Evolutionary conservation across 64 coral and sea anemone genomes (phyloP), one percentile per base, ranked within the genome.

Genomic region (Porites lutea): DNA sequence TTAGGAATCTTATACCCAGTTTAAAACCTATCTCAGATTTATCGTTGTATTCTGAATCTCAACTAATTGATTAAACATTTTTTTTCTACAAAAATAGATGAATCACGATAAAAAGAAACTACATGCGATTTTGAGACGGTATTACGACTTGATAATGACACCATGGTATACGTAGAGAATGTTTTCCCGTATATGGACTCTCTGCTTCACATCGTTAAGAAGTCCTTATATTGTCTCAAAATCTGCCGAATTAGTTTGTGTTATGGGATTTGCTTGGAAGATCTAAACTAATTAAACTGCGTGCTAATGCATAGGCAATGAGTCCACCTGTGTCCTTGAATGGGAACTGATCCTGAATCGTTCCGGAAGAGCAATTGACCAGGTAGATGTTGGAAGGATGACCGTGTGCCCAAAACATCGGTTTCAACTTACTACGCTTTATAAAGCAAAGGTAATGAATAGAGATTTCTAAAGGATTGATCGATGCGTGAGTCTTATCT

Each of bases 321-420:
- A 84, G 37, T 49, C 81, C 65, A 67, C 65, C 12, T 15, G 60
- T 66, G 47, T 90, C 64, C 49, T 19, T 48, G 89, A 90, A 90
- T 90, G 89, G 63, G 89, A 90, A 66, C 89, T 90, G 48, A 90
- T 90, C 54, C 53, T 90, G 63, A 90, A 90, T 52, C 89, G 89
- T 79, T 45, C 89, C 13, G 89, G 89, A 49, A 70, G 46, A 68
- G 76, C 64, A 49, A 54, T 21, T 70, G 79, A 64, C 37, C 45
- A 90, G 13, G 89, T 80, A 79, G 89, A 90, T 22, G 59, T 37
- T 27, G 55, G 21, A 66, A 90, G 79, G 66, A 13, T 90, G 47
- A 79, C 55, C 15, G 53, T 90, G 20, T 90, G 89, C 68, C 89
- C 89, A 20, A 90, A 90, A 65, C 89, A 90, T 90, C 78, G 89